A percentile compares a stretch with the other conserved stretches of the same genome.
phyloP scores from a whole-genome alignment of 2,113 vertebrate genomes.

The Macroglossus sobrinus region DNA sequence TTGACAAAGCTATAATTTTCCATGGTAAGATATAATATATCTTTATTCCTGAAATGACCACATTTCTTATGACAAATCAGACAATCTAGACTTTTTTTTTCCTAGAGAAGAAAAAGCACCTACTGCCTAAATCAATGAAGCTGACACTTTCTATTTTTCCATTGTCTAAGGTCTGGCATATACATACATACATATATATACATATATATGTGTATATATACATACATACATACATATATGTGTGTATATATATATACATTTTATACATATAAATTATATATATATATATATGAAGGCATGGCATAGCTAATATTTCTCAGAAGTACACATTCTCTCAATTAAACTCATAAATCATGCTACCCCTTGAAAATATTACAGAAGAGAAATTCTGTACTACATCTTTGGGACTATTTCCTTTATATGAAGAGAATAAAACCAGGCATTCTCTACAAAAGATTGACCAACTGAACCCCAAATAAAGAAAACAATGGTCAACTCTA shows the following conservation, averaged over 20 bases:
- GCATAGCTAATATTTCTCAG: not conserved
- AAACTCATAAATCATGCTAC: not conserved
- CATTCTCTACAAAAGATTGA: not conserved
- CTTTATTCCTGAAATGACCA: conserved; percentile 28
- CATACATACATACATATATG: too few species aligned
- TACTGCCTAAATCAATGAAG: not conserved
- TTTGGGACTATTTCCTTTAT: not conserved
- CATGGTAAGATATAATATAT: not conserved
- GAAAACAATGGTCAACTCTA: not conserved
- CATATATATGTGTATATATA: not conserved
- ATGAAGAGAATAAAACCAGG: not conserved
- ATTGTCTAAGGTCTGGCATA: not conserved
- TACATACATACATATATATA: not conserved
- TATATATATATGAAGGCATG: not conserved
- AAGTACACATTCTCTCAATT: not conserved
- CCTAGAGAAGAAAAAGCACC: not conserved
- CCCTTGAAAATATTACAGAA: not conserved
- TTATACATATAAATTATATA: too few species aligned
- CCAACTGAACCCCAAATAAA: not conserved
- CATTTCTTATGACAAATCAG: conserved; percentile 6
- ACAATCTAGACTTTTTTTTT: not conserved
- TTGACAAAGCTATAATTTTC: not conserved
- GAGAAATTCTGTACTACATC: not conserved
- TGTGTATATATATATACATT: too few species aligned
- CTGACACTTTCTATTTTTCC: not conserved